These are phyloP conservation scores for Ianthella basta DNA, from an alignment of 37 sponge, comb jelly and placozoan species.

Conservation along the genomic window DNA sequence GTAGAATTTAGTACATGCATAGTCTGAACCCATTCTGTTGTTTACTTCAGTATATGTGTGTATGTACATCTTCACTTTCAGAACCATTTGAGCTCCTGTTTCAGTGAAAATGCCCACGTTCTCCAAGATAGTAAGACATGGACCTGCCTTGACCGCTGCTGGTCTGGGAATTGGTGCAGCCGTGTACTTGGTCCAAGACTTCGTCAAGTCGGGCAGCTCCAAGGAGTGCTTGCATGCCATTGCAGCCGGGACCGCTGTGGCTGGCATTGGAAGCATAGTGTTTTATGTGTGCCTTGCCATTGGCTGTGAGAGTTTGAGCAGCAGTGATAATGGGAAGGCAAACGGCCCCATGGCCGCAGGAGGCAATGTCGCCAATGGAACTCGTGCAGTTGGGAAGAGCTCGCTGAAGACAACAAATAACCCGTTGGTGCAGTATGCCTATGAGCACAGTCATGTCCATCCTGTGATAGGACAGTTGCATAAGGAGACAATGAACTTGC, in stretches of 20 bases:
- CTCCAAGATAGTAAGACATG: slow-evolving; percentile 4
- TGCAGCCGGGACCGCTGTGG: not conserved
- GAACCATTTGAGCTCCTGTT: too few relatives aligned
- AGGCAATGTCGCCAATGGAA: too few relatives aligned
- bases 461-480: not conserved
- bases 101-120: slow-evolving; percentile 6
- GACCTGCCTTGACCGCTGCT: slow-evolving; percentile 13
- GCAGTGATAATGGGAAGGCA: not conserved
- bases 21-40: too few relatives aligned
- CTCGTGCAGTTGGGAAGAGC: too few relatives aligned
- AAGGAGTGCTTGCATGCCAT: not conserved
- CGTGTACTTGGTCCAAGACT: not conserved
- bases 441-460: not conserved
- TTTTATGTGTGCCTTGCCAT: not conserved
- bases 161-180: slow-evolving; percentile 24
- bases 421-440: not conserved
- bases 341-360: not conserved
- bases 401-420: not conserved
- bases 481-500: not conserved
- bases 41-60: too few relatives aligned
- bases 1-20: too few relatives aligned
- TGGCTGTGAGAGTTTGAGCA: slow-evolving; percentile 12
- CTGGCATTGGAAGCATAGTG: not conserved
- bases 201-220: not conserved
- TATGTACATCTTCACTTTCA: too few relatives aligned